Evolutionary conservation across 1,140 invertebrate species (phyloP), one percentile per base, ranked within the genome.

Genomic region (Musca vetustissima): DNA sequence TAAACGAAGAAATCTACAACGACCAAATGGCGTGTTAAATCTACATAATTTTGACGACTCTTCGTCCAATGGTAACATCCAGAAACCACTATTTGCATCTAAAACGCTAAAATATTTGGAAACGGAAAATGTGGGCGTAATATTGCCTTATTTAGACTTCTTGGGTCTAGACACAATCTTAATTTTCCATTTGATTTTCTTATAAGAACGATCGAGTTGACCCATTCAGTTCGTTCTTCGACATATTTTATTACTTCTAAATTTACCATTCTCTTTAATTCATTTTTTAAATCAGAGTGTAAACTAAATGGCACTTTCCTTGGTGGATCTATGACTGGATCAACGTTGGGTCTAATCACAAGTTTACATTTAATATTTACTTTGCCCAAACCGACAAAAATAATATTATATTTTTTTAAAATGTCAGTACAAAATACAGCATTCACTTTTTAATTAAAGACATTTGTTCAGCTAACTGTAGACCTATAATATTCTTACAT

Each of bases 21-120:
- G 19, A 73, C 82, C 84, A 77, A 83, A 85, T 11, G 83, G 83
- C 21, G 84, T 84, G 24, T 73, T 81, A 73, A 86, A 85, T 28
- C 85, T 86, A 14, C 76, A 81, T 6, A 85, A 70, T 66, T 77
- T 70, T 21, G 72, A 73, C 69, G 75, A 81, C 48, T 81, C 67
- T n/a, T n/a, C n/a, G n/a, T 70, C 68, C 21, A 87, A 72, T 57
- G 74, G 73, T 22, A 85, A 73, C 68, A 84, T 79, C 80, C 80
- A 84, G 72, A 84, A 85, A n/a, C 81, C 76, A 57, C 69, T 71
- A 68, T 73, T 81, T 11, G 77, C n/a, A n/a, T n/a, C n/a, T n/a
- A n/a, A n/a, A n/a, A n/a, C n/a, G n/a, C n/a, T n/a, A n/a, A n/a
- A n/a, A n/a, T n/a, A n/a, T n/a, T n/a, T n/a, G n/a, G n/a, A n/a